Evolutionary conservation across 2,888 invertebrate species (phyloP).

Genomic region (Epirrhoe alternata): DNA sequence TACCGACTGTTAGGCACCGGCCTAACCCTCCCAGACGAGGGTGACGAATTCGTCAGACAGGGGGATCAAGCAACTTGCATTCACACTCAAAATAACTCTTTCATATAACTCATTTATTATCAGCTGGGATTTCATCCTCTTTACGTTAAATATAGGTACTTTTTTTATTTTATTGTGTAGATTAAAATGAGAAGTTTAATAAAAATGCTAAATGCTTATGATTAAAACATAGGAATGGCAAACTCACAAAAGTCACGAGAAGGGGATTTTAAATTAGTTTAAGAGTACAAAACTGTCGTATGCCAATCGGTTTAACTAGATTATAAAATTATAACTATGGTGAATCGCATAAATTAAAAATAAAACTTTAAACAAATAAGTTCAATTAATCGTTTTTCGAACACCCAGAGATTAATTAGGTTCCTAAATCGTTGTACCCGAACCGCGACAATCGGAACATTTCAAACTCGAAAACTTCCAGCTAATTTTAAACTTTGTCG

Average conservation of each 20-base stretch:
- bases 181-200: conserved; percentile 3
- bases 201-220: conserved; percentile 12
- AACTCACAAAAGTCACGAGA: conserved; percentile 29
- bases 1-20: not conserved
- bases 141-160: conserved; percentile 13
- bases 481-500: conserved; percentile 53
- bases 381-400: conserved; percentile 42
- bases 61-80: conserved; percentile 60
- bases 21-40: conserved; percentile 40
- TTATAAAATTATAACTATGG: too few relatives aligned
- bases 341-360: too few relatives aligned
- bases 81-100: conserved; percentile 62
- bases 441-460: conserved; percentile 56
- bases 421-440: conserved; percentile 58
- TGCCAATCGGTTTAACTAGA: too few relatives aligned
- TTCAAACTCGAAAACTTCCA: conserved; percentile 52
- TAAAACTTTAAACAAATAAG: not conserved
- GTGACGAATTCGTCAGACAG: conserved; percentile 49
- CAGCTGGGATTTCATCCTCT: conserved; percentile 17
- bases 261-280: conserved; percentile 15
- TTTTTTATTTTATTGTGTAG: conserved; percentile 11
- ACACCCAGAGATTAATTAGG: conserved; percentile 60
- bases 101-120: conserved; percentile 53
- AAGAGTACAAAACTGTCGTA: not conserved
- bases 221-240: conserved; percentile 15